phyloP scores from a whole-genome alignment of 37 sponge, comb jelly and placozoan genomes.

The Bolinopsis microptera region DNA sequence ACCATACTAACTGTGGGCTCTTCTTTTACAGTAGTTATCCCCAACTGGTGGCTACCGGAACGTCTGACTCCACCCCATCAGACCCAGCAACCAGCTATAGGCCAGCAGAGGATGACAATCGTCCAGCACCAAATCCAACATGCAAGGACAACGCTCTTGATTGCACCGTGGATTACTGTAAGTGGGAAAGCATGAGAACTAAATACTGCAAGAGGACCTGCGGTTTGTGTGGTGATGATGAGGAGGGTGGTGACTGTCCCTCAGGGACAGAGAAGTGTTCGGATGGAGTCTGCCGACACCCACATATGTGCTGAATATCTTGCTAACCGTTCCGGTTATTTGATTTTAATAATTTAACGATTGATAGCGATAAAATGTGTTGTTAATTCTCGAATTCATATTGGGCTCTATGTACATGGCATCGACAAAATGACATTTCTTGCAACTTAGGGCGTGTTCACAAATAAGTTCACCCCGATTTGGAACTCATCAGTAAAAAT shows the following conservation, averaged over 20 bases:
- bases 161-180: not conserved
- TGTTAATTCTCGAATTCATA: too few species aligned
- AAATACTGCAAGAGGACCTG: not conserved
- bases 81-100: not conserved
- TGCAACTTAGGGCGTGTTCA: too few species aligned
- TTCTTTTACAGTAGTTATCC: not conserved
- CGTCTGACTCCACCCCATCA: not conserved
- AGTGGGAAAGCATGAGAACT: not conserved
- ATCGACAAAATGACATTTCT: too few species aligned
- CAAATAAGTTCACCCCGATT: too few species aligned
- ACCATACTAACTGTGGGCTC: not conserved
- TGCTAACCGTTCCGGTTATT: not conserved
- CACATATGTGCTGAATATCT: not conserved
- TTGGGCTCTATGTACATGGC: too few species aligned
- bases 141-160: not conserved
- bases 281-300: constrained; percentile 31
- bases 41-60: not conserved
- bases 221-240: not conserved
- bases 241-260: constrained; percentile 25
- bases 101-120: not conserved
- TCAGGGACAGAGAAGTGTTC: not conserved
- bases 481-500: too few species aligned
- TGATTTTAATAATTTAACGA: too few species aligned
- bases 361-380: too few species aligned
- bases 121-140: not conserved